Evolutionary conservation across 2,888 invertebrate species (phyloP).

Genomic region (Leptinotarsa juncta): DNA sequence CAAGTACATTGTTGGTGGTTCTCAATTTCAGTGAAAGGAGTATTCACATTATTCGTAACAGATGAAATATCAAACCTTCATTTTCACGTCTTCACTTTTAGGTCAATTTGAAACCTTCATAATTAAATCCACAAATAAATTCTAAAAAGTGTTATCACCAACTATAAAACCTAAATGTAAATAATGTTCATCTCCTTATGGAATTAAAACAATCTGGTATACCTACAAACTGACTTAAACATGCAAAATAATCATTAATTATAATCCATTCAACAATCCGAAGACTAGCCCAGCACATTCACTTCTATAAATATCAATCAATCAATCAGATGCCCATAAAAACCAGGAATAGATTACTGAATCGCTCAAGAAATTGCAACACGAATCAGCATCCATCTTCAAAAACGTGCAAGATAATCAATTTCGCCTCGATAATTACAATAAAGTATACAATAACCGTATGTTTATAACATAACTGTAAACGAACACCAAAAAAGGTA

Average conservation of each 20-base stretch:
- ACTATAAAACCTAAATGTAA: too few species aligned
- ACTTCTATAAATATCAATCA: background rate
- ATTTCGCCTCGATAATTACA: slow-evolving; percentile 4
- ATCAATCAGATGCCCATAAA: slow-evolving; percentile 9
- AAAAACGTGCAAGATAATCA: slow-evolving; percentile 8
- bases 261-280: background rate
- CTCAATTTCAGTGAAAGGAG: too few species aligned
- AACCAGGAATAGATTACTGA: background rate
- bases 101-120: too few species aligned
- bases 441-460: slow-evolving; percentile 14
- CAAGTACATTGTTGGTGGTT: too few species aligned
- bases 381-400: background rate
- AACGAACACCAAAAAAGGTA: slow-evolving; percentile 31
- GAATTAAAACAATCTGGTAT: background rate
- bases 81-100: too few species aligned
- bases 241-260: background rate
- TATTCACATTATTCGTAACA: too few species aligned
- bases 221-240: background rate
- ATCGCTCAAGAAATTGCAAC: background rate
- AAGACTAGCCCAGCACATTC: background rate
- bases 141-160: too few species aligned
- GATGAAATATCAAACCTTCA: too few species aligned
- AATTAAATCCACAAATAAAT: too few species aligned
- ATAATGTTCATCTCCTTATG: background rate
- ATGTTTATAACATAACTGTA: slow-evolving; percentile 28